These are phyloP conservation scores for Cyprinodon diabolis DNA, from an alignment of 2,797 vertebrate species.

Conservation along the genomic window DNA sequence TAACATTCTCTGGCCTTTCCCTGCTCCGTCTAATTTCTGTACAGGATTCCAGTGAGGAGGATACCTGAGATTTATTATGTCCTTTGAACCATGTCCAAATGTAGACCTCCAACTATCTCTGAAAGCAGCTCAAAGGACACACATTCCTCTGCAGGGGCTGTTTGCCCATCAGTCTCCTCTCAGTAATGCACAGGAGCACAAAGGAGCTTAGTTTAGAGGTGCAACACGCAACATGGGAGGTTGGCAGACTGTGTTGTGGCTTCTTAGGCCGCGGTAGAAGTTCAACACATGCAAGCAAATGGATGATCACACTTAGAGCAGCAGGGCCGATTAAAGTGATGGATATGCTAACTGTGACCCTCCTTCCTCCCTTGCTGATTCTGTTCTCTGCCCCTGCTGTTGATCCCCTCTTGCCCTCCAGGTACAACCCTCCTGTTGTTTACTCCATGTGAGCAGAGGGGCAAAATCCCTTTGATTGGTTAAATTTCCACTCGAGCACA, in stretches of 20 bases:
- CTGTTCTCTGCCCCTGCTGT: constrained; percentile 36
- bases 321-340: constrained; percentile 65
- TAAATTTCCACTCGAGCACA: constrained; percentile 59
- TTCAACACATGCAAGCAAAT: constrained; percentile 48
- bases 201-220: constrained; percentile 32
- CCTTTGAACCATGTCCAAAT: constrained; percentile 43
- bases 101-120: constrained; percentile 32
- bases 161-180: constrained; percentile 49
- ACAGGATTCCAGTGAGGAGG: constrained; percentile 44
- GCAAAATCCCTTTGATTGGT: constrained; percentile 58
- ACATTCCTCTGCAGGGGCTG: constrained; percentile 60
- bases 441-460: constrained; percentile 47
- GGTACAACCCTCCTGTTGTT: constrained; percentile 70
- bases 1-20: constrained; percentile 15
- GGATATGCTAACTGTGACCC: constrained; percentile 49
- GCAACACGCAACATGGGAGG: constrained; percentile 39
- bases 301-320: constrained; percentile 51
- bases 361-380: constrained; percentile 10
- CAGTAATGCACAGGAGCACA: constrained; percentile 45
- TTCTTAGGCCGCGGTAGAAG: constrained; percentile 48
- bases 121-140: constrained; percentile 68
- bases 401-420: constrained; percentile 57
- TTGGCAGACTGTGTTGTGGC: constrained; percentile 29
- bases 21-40: constrained; percentile 43
- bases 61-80: constrained; percentile 73